phyloP scores from a whole-genome alignment of 2,797 vertebrate species.

The Prunella strophiata region DNA sequence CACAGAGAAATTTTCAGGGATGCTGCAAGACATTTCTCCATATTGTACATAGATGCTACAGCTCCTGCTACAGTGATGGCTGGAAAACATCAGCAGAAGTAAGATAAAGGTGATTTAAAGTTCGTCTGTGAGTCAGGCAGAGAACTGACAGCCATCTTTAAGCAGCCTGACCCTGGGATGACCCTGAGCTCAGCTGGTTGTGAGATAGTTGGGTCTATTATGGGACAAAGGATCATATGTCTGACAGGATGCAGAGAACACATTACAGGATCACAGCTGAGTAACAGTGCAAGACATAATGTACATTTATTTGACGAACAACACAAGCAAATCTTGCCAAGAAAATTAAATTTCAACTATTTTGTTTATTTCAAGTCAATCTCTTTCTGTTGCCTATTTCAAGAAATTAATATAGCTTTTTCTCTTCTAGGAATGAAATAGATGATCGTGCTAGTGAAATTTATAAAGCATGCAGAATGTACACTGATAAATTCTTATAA shows the following conservation, averaged over 20 bases:
- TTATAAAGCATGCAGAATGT: constrained; percentile 47
- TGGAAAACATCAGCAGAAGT: constrained; percentile 73
- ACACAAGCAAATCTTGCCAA: constrained; percentile 62
- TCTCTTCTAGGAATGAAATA: constrained; percentile 39
- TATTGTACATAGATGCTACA: constrained; percentile 2
- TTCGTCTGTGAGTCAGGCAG: constrained; percentile 62
- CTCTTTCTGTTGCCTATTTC: constrained; percentile 14
- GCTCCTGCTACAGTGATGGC: constrained; percentile 57
- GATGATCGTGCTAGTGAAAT: constrained; percentile 14
- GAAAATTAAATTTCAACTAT: constrained; percentile 65
- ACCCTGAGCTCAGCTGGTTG: constrained; percentile 80
- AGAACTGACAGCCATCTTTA: constrained; percentile 82
- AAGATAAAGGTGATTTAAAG: constrained; percentile 79
- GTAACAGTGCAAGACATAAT: constrained; percentile 66
- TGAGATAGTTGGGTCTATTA: constrained; percentile 72
- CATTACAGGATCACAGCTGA: constrained; percentile 72
- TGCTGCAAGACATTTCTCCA: constrained; percentile 10
- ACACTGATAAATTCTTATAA: constrained; percentile 46
- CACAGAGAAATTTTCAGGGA: constrained; percentile 32
- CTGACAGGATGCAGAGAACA: constrained; percentile 71
- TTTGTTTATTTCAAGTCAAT: constrained; percentile 65
- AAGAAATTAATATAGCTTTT: constrained; percentile 48
- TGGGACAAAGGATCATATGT: constrained; percentile 75
- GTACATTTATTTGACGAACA: constrained; percentile 57
- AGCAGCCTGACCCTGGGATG: constrained; percentile 80